Evolutionary conservation across 2,888 invertebrate species (phyloP).

Genomic region (Phaonia tiefii): DNA sequence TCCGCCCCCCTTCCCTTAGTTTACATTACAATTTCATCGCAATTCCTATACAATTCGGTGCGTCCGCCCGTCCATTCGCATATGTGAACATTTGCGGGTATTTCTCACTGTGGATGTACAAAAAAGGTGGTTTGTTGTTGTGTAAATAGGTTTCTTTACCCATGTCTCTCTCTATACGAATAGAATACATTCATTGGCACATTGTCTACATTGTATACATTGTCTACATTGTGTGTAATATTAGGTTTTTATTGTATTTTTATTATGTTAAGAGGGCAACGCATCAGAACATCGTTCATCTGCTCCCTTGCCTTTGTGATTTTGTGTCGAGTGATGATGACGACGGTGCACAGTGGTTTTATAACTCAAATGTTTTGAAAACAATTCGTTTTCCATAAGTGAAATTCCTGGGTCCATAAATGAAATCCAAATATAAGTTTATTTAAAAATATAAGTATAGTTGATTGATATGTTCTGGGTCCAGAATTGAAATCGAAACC

Average conservation of each 20-base stretch:
- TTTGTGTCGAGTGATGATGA: too few species aligned
- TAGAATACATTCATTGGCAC: neutral
- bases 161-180: too few species aligned
- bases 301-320: neutral
- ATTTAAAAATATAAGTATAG: too few species aligned
- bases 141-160: neutral
- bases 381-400: too few species aligned
- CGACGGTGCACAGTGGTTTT: too few species aligned
- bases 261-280: constrained; percentile 33
- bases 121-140: constrained; percentile 60
- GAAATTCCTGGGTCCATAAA: too few species aligned
- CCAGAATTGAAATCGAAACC: too few species aligned
- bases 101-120: neutral
- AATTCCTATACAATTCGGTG: neutral
- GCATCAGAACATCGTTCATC: neutral
- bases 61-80: neutral
- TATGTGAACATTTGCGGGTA: constrained; percentile 13
- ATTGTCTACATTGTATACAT: neutral
- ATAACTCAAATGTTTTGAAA: too few species aligned
- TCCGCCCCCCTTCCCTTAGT: neutral
- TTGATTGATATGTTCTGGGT: too few species aligned
- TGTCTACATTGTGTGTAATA: constrained; percentile 17
- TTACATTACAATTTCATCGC: too few species aligned
- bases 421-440: too few species aligned
- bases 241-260: constrained; percentile 31